Evolutionary conservation across 1,140 invertebrate species (phyloP), one percentile per base, ranked within the genome.

Genomic region (Mya arenaria): DNA sequence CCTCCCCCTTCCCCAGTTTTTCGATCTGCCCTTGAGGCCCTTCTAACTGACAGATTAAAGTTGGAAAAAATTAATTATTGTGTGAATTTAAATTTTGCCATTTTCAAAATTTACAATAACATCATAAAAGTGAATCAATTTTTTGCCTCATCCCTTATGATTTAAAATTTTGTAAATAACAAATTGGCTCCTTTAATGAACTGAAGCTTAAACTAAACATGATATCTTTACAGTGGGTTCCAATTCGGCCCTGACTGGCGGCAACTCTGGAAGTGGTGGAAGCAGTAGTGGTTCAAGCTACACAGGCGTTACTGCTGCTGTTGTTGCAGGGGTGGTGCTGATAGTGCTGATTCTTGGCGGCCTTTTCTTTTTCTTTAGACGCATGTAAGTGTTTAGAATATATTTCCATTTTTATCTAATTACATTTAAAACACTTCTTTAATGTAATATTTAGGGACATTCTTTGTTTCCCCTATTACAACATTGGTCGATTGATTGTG

Each of bases 281-380:
- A 55, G 74, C 62, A n/a, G n/a, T n/a, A n/a, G n/a, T n/a, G n/a
- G n/a, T n/a, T 23, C 4, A 1, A 80, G 65, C 41, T 58, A 74
- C 39, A 66, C 63, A 10, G 77, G 77, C 25, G 58, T 80, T 10
- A 71, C 65, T 30, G 77, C 65, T 8, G 77, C 77, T 15, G 66
- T 80, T 4, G 66, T 80, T 37, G 66, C 30, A 13, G 65, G 65
- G 8, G 55, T 80, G 1, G 77, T 68, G 15, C 36, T 71, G 8
- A 71, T 80, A 30, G 77, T 71, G 13, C 55, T 80, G 19, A 71
- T 80, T 23, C 25, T 71, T 8, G 77, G 55, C 17, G 52, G 34
- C 41, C 36, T 71, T 23, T 80, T 80, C 25, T 1, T 80, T 0
- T 68, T 56, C 25, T 34, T 69, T 2, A 80, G 41, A 39, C 48